Percentiles rank a stretch among this genome's conserved stretches.
These are phyloP conservation scores for Sarcophaga peregrina DNA, from an alignment of 1,140 invertebrate species.

Conservation along the genomic window DNA sequence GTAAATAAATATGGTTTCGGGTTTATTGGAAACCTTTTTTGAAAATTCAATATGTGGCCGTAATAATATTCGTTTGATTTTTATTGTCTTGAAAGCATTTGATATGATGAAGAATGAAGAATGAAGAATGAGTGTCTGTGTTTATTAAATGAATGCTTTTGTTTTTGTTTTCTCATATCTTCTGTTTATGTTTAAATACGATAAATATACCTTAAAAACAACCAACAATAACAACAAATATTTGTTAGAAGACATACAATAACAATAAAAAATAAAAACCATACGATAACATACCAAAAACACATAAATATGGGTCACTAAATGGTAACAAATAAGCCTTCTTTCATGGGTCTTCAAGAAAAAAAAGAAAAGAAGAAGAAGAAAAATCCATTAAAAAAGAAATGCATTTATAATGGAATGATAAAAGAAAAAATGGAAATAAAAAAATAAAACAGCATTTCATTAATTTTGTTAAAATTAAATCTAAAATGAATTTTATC, in stretches of 20 bases:
- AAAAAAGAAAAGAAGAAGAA: neutral
- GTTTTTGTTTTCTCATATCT: too few species aligned
- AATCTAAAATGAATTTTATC: too few species aligned
- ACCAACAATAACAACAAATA: neutral
- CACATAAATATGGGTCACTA: conserved; percentile 36
- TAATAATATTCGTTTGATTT: neutral
- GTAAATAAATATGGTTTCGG: too few species aligned
- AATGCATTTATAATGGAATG: neutral
- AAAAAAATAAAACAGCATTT: neutral
- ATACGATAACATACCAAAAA: conserved; percentile 14
- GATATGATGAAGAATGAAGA: neutral
- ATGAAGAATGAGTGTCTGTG: too few species aligned
- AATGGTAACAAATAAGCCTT: neutral
- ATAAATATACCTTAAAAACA: neutral
- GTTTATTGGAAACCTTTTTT: too few species aligned
- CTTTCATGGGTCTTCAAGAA: neutral
- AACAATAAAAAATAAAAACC: conserved; percentile 26
- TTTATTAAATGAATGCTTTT: too few species aligned
- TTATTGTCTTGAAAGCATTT: neutral
- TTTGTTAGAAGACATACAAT: neutral
- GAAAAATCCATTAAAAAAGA: conserved; percentile 13
- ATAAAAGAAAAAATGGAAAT: conserved; percentile 1
- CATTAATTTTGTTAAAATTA: too few species aligned
- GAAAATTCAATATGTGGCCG: neutral
- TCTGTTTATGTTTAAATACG: neutral